These are phyloP conservation scores for Macroramphosus scolopax DNA, from an alignment of 2,797 vertebrate genomes.

Conservation along the genomic window DNA sequence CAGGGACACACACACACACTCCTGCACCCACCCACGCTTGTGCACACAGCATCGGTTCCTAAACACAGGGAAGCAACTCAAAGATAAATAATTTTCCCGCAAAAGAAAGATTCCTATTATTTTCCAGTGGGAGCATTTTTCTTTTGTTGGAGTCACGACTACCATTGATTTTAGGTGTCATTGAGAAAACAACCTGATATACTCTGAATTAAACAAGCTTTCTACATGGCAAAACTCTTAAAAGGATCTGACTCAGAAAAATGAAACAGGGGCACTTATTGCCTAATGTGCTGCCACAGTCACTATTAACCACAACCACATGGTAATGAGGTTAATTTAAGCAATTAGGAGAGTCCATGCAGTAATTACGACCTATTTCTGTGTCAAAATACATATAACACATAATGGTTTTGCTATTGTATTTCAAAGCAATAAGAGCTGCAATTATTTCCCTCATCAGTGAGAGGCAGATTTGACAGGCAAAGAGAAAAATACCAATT, in stretches of 20 bases:
- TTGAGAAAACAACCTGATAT: slow-evolving; percentile 19
- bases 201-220: slow-evolving; percentile 12
- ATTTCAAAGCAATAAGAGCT: neutral
- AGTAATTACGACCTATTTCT: neutral
- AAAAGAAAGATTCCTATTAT: slow-evolving; percentile 3
- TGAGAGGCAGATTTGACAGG: neutral
- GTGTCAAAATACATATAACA: slow-evolving; percentile 1
- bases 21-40: slow-evolving; percentile 1
- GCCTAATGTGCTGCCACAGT: slow-evolving; percentile 13
- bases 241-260: no score
- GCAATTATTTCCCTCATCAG: no score
- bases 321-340: slow-evolving; percentile 21
- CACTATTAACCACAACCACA: slow-evolving; percentile 7
- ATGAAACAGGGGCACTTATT: slow-evolving; percentile 1
- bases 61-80: neutral
- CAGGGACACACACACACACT: neutral
- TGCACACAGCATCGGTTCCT: neutral
- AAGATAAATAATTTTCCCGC: slow-evolving; percentile 19
- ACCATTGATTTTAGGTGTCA: slow-evolving; percentile 18
- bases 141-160: slow-evolving; percentile 34
- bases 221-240: no score
- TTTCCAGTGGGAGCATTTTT: slow-evolving; percentile 6
- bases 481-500: neutral
- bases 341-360: slow-evolving; percentile 1
- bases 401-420: neutral